Evolutionary conservation across 2,888 invertebrate genomes (phyloP), one percentile per base, ranked within the genome.

Genomic region (Micropterix aruncella): DNA sequence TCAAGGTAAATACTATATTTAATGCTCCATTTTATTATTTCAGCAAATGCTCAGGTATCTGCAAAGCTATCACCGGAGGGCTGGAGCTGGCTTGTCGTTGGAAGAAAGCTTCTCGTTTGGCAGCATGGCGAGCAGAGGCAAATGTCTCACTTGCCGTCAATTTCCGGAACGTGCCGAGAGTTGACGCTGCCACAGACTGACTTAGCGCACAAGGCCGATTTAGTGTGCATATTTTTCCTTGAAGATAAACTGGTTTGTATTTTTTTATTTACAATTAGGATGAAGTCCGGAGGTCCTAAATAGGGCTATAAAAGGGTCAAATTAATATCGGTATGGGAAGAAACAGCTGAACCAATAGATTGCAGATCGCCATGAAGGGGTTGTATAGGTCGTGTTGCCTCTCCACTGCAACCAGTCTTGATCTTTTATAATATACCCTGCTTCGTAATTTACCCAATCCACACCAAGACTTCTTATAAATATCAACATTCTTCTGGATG

Each of bases 161-260:
- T 58, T 2, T 57, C 66, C 40, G 74, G 72, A 2, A 82, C 85
- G 39, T 92, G 92, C 52, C 75, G 88, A 36, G 94, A 95, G 59
- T 67, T 95, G 12, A 83, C 85, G 0, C 62, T 95, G 37, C 94
- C 94, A 0, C 89, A 92, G 51, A 93, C 93, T 53, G 94, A 94
- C 62, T 73, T 94, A 14, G 88, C 90, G 0, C 94, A 95, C 60
- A 82, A 86, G 55, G 88, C 94, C 1, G 83, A 91, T 46, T 72
- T 92, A 14, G 82, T 89, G 1, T 77, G 80, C 18, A 77, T 91
- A 1, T 87, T 84, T 58, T 68, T 75, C 12, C 65, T 67, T 2
- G 63, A 65, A 39, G 73, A 70, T 1, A 74, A 74, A 49, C 74
- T 75, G 59, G 75, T 56, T 15, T 9, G 3, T 41, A 15, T n/a